Conservation (phyloP, 2,113 vertebrate species). For the human region GRCh38 chr4:184980001-184980500, state of each 20-base stretch:
- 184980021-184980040: background rate
- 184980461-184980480: background rate
- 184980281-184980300: background rate
- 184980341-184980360: background rate
- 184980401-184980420: background rate
- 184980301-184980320: background rate
- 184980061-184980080: background rate
- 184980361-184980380: background rate
- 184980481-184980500: too few species aligned
- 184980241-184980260: background rate
- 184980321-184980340: background rate
- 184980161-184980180: background rate
- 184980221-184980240: background rate
- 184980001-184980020: background rate
- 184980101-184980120: background rate
- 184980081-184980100: fast-evolving
- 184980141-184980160: background rate
- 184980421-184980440: too few species aligned
- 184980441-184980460: background rate
- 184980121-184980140: background rate
- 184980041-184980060: background rate
- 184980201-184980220: background rate
- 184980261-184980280: background rate
- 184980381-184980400: background rate
- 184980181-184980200: background rate